Percentiles rank a stretch among this genome's conserved stretches.
Evolutionary conservation across 2,888 invertebrate species (phyloP).

Genomic region (Thera britannica): DNA sequence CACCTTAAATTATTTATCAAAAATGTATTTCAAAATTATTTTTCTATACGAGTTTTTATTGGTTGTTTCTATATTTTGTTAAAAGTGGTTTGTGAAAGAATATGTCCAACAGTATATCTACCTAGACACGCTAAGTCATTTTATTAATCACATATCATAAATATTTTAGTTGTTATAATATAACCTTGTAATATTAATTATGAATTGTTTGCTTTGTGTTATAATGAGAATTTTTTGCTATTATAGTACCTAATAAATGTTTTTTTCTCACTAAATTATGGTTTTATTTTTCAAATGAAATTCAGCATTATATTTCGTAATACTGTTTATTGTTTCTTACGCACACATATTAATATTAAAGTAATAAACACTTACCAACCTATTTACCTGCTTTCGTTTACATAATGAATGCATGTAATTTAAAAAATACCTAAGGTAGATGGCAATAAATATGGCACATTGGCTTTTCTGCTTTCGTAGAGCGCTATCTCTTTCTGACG

Average conservation of each 20-base stretch:
- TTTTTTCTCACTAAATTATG: slow-evolving; percentile 57
- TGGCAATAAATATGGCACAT: too few species aligned
- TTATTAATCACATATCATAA: slow-evolving; percentile 79
- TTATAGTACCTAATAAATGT: slow-evolving; percentile 76
- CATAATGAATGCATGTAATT: neutral
- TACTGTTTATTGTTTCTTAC: slow-evolving; percentile 2
- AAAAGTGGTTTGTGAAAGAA: slow-evolving; percentile 50
- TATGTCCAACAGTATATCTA: slow-evolving; percentile 60
- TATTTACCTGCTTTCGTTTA: neutral
- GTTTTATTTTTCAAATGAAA: slow-evolving; percentile 28
- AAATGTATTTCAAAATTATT: slow-evolving; percentile 75
- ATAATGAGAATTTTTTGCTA: slow-evolving; percentile 75
- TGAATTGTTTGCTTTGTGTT: slow-evolving; percentile 80
- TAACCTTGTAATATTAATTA: slow-evolving; percentile 66
- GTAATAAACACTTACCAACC: neutral
- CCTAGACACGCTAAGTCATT: slow-evolving; percentile 72
- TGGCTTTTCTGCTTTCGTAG: too few species aligned
- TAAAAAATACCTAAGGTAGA: neutral
- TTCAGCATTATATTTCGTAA: neutral
- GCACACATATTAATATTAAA: slow-evolving; percentile 4
- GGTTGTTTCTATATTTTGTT: slow-evolving; percentile 68
- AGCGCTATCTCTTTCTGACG: too few species aligned
- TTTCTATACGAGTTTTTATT: slow-evolving; percentile 70
- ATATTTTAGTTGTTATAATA: slow-evolving; percentile 75
- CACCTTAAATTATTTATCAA: slow-evolving; percentile 69